These are phyloP conservation scores for Neogale vison DNA, from an alignment of 2,113 vertebrate species.

Conservation along the genomic window DNA sequence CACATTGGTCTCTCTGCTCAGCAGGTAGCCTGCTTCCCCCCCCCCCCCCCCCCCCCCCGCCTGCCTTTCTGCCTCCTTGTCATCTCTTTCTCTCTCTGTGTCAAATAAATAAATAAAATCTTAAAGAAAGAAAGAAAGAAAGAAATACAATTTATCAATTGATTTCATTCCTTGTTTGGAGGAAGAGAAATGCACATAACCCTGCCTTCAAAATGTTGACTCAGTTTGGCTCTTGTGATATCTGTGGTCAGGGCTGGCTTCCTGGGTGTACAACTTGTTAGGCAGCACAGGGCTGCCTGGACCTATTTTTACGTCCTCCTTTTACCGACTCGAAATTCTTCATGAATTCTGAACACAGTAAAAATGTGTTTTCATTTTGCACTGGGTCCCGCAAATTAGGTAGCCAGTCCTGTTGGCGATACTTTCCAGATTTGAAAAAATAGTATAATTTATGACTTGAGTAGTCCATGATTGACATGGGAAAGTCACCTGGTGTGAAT, in stretches of 20 bases:
- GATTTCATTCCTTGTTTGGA: neutral
- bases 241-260: neutral
- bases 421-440: neutral
- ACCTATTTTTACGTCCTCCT: neutral
- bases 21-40: too few species aligned
- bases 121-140: too few species aligned
- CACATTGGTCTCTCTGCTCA: too few species aligned
- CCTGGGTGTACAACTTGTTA: too few species aligned
- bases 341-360: neutral
- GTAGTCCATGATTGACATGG: neutral
- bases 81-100: too few species aligned
- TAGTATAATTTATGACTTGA: neutral
- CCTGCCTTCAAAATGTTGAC: neutral
- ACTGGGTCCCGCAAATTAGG: neutral
- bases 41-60: too few species aligned
- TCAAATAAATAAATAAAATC: too few species aligned
- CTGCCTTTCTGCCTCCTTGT: too few species aligned
- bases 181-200: neutral
- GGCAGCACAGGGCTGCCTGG: accelerated
- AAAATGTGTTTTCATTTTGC: neutral
- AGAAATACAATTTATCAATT: neutral
- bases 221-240: neutral
- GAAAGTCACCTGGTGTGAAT: neutral
- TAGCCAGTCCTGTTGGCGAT: neutral
- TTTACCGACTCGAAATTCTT: neutral